Evolutionary conservation across 2,888 invertebrate genomes (phyloP), one percentile per base, ranked within the genome.

Genomic region (Brachypalpus laphriformis): DNA sequence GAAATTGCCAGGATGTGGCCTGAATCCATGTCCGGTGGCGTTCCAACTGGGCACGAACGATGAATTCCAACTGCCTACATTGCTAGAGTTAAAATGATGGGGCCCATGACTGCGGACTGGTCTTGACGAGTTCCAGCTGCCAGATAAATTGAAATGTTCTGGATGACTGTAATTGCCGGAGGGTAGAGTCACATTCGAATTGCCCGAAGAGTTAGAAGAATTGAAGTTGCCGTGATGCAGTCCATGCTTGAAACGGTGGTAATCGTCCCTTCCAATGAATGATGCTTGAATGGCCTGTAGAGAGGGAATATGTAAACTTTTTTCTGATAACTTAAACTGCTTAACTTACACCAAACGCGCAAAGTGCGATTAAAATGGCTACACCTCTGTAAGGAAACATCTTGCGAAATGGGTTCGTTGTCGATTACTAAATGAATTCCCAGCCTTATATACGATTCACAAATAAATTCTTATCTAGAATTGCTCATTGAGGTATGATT

Each of bases 291-390:
- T 71, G 25, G 63, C 63, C 77, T 78, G 9, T 8, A 16, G n/a
- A 7, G 25, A 8, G 51, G 31, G 0, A 54, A 20, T 54, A 11
- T 2, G 1, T 16, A 9, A 61, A 20, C 0, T 8, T 0, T 6
- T 18, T 16, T 31, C 20, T 11, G 9, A 31, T 1, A 56, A 40
- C 18, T 20, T 14, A 22, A 20, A 3, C 11, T 25, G 1, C 7
- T 4, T 25, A 8, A 61, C 82, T 65, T 45, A 82, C 82, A 56
- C 82, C 82, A 63, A 76, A 82, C 3, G 61, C 70, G 37, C 82
- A 82, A 18, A 82, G 40, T 20, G 76, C 82, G 14, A 82, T 20
- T 42, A 82, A 25, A 57, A 82, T 28, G 8, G 42, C n/a, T 25
- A 82, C 25, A 9, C 57, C 76, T 70, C 82, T 47, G 31, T 70